These are phyloP conservation scores for Dolichallabes microphthalmus DNA, from an alignment of 2,113 vertebrate species.

Conservation along the genomic window DNA sequence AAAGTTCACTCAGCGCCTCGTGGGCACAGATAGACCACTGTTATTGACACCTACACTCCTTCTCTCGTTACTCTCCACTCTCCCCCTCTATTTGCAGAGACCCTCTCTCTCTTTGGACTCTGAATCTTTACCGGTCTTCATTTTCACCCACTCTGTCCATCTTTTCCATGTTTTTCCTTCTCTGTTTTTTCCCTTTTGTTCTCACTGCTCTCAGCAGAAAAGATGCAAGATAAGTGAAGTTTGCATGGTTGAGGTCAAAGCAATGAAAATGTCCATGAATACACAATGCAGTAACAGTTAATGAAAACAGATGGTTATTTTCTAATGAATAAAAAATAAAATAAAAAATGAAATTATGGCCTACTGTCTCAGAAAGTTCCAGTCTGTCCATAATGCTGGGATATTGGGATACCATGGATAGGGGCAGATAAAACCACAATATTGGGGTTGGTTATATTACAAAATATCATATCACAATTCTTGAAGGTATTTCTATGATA, in stretches of 20 bases:
- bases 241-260: not conserved
- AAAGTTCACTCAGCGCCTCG: constrained; percentile 91
- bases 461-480: not conserved
- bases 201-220: constrained; percentile 4
- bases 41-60: constrained; percentile 63
- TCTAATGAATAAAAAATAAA: not conserved
- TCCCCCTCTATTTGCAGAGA: constrained; percentile 19
- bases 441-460: not conserved
- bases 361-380: not conserved
- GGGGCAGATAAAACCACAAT: not conserved
- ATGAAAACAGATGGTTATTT: not conserved
- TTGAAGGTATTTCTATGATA: not conserved
- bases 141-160: constrained; percentile 51
- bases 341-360: not conserved
- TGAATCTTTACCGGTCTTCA: constrained; percentile 33
- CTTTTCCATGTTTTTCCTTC: not conserved
- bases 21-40: constrained; percentile 69
- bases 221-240: not conserved
- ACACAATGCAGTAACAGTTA: not conserved
- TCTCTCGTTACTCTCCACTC: constrained; percentile 30
- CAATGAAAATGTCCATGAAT: not conserved
- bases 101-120: not conserved
- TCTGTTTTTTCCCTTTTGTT: constrained; percentile 29
- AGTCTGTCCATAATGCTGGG: not conserved
- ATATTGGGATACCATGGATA: not conserved